These are phyloP conservation scores for Epistrophe eligans DNA, from an alignment of 2,888 invertebrate species.

Conservation along the genomic window DNA sequence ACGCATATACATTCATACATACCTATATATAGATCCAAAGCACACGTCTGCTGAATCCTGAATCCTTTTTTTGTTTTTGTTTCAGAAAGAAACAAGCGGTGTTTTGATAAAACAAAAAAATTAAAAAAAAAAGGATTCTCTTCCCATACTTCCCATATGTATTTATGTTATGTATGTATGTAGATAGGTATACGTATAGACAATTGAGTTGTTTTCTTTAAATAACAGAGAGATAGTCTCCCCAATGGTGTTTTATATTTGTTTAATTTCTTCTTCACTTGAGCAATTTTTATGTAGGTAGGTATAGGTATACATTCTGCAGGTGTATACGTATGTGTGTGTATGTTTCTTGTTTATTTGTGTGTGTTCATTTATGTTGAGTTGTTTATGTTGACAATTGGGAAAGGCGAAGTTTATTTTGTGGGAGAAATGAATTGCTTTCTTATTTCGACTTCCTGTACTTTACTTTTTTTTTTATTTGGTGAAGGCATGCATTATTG, in stretches of 20 bases:
- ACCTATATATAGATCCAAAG: background rate
- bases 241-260: conserved; percentile 68
- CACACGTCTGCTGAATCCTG: conserved; percentile 30
- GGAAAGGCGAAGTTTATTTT: conserved; percentile 40
- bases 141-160: background rate
- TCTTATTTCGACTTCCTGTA: conserved; percentile 32
- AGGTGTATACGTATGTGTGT: background rate
- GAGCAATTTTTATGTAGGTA: background rate
- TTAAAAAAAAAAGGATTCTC: conserved; percentile 61
- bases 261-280: conserved; percentile 70
- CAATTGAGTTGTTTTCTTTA: conserved; percentile 58
- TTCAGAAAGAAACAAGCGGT: conserved; percentile 49
- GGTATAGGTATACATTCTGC: background rate
- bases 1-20: conserved; percentile 16
- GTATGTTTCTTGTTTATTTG: background rate
- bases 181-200: background rate
- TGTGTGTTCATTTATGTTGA: conserved; percentile 18
- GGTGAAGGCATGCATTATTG: conserved; percentile 26
- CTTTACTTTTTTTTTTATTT: background rate
- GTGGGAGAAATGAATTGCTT: conserved; percentile 44
- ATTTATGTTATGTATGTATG: no score
- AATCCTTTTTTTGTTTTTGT: conserved; percentile 31
- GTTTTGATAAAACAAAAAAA: conserved; percentile 37
- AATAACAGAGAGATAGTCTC: conserved; percentile 57
- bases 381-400: conserved; percentile 43